These are phyloP conservation scores for Zaprionus ornatus DNA, from an alignment of 1,140 invertebrate genomes.

Conservation along the genomic window DNA sequence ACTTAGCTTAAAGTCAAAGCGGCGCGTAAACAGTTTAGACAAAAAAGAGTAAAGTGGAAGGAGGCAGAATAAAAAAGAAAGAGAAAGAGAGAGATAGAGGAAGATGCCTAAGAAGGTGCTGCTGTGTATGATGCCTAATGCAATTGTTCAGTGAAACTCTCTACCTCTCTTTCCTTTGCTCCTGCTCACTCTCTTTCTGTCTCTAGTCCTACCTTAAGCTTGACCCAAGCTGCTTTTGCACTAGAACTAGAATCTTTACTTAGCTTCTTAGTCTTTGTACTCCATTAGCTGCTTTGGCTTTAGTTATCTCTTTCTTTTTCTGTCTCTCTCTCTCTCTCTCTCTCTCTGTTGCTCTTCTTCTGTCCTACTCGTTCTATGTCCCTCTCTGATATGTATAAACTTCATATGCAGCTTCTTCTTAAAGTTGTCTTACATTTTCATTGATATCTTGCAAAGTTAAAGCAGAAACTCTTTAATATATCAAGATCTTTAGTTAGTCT, in stretches of 20 bases:
- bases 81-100: not conserved
- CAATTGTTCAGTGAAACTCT: not conserved
- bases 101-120: not conserved
- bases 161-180: not conserved
- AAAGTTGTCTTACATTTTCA: not conserved
- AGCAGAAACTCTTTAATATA: no score
- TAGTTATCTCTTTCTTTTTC: not conserved
- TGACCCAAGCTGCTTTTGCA: not conserved
- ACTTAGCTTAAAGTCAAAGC: slow-evolving; percentile 31
- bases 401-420: not conserved
- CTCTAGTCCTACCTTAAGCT: not conserved
- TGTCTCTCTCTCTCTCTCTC: not conserved
- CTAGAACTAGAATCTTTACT: not conserved
- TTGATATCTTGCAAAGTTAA: no score
- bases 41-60: not conserved
- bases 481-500: no score
- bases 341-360: not conserved
- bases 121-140: slow-evolving; percentile 10
- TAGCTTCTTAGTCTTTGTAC: not conserved
- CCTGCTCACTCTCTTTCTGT: not conserved
- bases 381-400: not conserved
- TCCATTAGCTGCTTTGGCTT: not conserved
- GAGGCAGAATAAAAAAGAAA: not conserved
- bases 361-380: not conserved
- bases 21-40: slow-evolving; percentile 36